phyloP scores from a whole-genome alignment of 2,797 vertebrate species.

The Lithobates pipiens region DNA sequence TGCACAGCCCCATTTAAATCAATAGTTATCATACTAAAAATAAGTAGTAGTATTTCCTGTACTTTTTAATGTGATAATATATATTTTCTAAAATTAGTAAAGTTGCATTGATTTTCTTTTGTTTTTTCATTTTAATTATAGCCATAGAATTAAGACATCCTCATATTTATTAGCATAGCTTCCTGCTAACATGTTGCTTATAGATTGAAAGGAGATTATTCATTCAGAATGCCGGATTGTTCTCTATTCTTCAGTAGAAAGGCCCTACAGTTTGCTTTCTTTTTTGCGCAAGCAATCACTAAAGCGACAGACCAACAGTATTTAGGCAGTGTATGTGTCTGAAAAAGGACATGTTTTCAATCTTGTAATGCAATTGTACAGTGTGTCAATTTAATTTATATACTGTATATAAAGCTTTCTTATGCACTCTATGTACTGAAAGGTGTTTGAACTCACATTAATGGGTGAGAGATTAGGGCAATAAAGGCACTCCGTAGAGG shows the following conservation, averaged over 20 bases:
- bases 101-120: neutral
- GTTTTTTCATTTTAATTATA: conserved; percentile 21
- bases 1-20: neutral
- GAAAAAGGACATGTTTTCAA: conserved; percentile 32
- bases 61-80: conserved; percentile 24
- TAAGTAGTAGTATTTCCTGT: neutral
- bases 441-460: conserved; percentile 47
- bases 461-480: conserved; percentile 14
- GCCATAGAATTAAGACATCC: conserved; percentile 40
- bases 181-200: conserved; percentile 35
- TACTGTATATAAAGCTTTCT: neutral
- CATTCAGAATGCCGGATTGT: conserved; percentile 4
- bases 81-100: conserved; percentile 34
- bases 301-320: conserved; percentile 4
- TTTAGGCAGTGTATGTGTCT: neutral
- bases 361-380: conserved; percentile 21
- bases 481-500: conserved; percentile 15
- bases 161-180: conserved; percentile 25
- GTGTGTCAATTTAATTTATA: conserved; percentile 28
- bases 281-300: conserved; percentile 26
- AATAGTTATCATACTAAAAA: neutral
- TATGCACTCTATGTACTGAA: neutral
- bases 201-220: conserved; percentile 23
- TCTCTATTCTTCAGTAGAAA: conserved; percentile 36
- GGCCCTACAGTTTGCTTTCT: neutral